A percentile compares a stretch with the other conserved stretches of the same genome.
These are phyloP conservation scores for Drosophila seclusa DNA, from an alignment of 2,888 invertebrate genomes.

Conservation along the genomic window DNA sequence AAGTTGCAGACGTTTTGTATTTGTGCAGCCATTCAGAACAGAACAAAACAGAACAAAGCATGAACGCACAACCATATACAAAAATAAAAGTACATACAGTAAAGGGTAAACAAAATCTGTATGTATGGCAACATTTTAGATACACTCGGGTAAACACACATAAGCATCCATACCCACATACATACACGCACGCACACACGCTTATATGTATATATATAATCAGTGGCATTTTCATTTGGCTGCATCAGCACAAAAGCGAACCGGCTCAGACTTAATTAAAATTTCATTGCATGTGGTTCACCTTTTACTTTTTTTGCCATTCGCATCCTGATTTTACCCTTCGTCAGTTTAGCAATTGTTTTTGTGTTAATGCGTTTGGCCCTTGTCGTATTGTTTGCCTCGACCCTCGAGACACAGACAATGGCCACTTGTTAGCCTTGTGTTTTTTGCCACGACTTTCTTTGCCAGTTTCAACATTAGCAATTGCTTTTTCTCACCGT, in stretches of 20 bases:
- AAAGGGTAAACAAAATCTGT: conserved; percentile 72
- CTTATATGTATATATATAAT: conserved; percentile 58
- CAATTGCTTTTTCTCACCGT: conserved; percentile 51
- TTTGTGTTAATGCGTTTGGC: conserved; percentile 50
- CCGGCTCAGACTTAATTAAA: conserved; percentile 76
- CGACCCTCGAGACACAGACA: conserved; percentile 71
- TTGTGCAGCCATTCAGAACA: conserved; percentile 77
- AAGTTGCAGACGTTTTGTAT: conserved; percentile 75
- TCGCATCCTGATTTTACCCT: conserved; percentile 66
- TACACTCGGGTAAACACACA: conserved; percentile 47
- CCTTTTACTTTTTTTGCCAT: conserved; percentile 54
- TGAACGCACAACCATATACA: conserved; percentile 26
- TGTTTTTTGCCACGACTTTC: conserved; percentile 34
- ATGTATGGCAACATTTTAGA: conserved; percentile 67
- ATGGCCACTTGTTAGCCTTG: conserved; percentile 62
- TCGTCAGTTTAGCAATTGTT: conserved; percentile 61
- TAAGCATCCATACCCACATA: conserved; percentile 17
- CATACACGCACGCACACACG: background rate
- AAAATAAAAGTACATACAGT: conserved; percentile 54
- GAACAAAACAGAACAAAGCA: conserved; percentile 63
- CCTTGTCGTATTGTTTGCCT: conserved; percentile 53
- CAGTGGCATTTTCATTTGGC: conserved; percentile 77
- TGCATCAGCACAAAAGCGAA: conserved; percentile 73
- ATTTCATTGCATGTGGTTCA: conserved; percentile 74
- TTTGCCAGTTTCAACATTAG: conserved; percentile 30